Conservation (phyloP, 2,113 vertebrate genomes). For the Tychaedon coryphoeus region DNA sequence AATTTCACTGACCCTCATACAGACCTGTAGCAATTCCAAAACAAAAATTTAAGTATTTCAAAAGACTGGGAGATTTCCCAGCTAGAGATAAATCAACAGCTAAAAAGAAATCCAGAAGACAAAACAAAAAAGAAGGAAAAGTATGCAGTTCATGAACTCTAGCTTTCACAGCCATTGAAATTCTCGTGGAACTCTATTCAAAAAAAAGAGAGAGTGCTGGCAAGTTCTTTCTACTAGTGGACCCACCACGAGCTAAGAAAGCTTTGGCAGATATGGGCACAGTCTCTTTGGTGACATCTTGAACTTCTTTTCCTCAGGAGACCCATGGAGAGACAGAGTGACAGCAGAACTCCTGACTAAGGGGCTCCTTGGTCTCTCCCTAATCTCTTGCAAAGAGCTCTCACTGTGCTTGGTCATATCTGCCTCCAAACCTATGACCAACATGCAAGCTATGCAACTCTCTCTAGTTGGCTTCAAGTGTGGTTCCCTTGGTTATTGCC, state of each 20-base stretch:
- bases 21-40: slow-evolving; percentile 10
- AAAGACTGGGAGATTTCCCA: slow-evolving; percentile 46
- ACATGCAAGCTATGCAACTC: not conserved
- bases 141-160: slow-evolving; percentile 31
- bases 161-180: not conserved
- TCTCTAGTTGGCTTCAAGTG: not conserved
- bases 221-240: not conserved
- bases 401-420: not conserved
- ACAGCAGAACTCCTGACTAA: not conserved
- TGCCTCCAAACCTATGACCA: not conserved
- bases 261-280: not conserved
- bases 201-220: not conserved
- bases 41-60: slow-evolving; percentile 9
- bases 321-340: not conserved
- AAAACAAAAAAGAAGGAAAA: slow-evolving; percentile 51
- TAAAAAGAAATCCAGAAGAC: slow-evolving; percentile 46
- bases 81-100: slow-evolving; percentile 38
- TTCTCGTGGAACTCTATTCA: not conserved
- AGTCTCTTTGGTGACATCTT: not conserved
- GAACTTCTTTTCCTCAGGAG: not conserved
- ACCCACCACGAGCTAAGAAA: not conserved
- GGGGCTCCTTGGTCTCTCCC: not conserved
- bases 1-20: not conserved
- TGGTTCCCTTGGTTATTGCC: not conserved
- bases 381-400: not conserved